These are phyloP conservation scores for Pachydiplax longipennis DNA, from an alignment of 2,888 invertebrate genomes.

Conservation along the genomic window DNA sequence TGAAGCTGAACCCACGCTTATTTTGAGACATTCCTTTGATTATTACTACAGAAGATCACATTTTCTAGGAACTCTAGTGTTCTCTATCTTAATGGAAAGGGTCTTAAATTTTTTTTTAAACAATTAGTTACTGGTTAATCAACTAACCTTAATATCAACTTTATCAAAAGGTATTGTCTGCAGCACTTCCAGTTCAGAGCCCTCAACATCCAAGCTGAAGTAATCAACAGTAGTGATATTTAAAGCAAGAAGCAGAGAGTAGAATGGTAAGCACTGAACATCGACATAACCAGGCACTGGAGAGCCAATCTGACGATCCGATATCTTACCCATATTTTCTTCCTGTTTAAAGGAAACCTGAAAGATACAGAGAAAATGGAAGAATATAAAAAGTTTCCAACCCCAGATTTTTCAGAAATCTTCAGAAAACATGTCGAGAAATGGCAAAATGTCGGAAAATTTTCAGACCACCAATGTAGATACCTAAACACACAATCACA, in stretches of 20 bases:
- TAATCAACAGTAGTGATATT: slow-evolving; percentile 63
- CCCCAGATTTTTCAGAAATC: neutral
- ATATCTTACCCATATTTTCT: slow-evolving; percentile 59
- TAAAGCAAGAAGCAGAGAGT: slow-evolving; percentile 62
- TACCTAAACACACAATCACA: too few relatives aligned
- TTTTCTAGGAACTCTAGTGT: too few relatives aligned
- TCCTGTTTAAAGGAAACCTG: slow-evolving; percentile 61
- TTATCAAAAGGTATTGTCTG: slow-evolving; percentile 63
- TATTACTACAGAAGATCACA: too few relatives aligned
- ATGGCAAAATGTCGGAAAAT: too few relatives aligned
- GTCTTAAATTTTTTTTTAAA: too few relatives aligned
- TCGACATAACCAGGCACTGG: slow-evolving; percentile 54
- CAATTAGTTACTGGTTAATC: too few relatives aligned
- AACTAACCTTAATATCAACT: slow-evolving; percentile 60
- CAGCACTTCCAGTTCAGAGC: slow-evolving; percentile 63
- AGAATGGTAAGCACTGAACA: slow-evolving; percentile 65
- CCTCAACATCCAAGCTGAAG: slow-evolving; percentile 66
- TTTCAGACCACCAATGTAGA: too few relatives aligned
- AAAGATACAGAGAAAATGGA: slow-evolving; percentile 47
- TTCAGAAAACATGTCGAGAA: too few relatives aligned
- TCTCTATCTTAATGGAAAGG: too few relatives aligned
- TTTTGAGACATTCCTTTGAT: too few relatives aligned
- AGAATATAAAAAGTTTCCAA: neutral
- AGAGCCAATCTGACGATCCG: slow-evolving; percentile 51
- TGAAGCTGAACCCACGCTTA: too few relatives aligned